These are phyloP conservation scores for Caenorhabditis sulstoni DNA, from an alignment of 2,888 invertebrate species.

Conservation along the genomic window DNA sequence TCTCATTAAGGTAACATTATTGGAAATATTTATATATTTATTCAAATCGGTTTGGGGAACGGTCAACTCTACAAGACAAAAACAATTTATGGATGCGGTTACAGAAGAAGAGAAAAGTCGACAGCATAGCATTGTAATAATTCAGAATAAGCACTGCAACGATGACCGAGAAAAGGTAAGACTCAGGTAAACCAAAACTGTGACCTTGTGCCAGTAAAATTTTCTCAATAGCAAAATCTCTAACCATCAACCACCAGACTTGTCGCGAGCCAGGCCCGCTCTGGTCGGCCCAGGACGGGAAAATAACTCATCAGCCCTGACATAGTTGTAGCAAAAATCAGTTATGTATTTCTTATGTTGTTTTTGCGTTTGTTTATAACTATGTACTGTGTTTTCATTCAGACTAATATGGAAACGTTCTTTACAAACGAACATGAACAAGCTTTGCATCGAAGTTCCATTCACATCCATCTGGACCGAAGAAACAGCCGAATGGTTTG, in stretches of 20 bases:
- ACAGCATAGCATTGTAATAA: slow-evolving; percentile 66
- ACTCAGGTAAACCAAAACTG: slow-evolving; percentile 8
- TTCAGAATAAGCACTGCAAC: slow-evolving; percentile 44
- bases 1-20: slow-evolving; percentile 63
- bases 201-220: neutral
- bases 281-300: no score
- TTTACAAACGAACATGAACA: neutral
- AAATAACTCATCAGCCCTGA: no score
- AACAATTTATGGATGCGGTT: slow-evolving; percentile 70
- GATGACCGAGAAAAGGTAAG: neutral
- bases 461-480: slow-evolving; percentile 64
- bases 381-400: no score
- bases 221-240: no score
- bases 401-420: no score
- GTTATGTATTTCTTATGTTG: no score
- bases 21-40: slow-evolving; percentile 74
- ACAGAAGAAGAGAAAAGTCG: slow-evolving; percentile 64
- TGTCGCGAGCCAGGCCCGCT: no score
- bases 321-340: no score
- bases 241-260: no score
- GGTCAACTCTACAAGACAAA: slow-evolving; percentile 68
- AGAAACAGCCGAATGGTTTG: slow-evolving; percentile 54
- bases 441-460: slow-evolving; percentile 43
- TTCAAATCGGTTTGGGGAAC: slow-evolving; percentile 73
- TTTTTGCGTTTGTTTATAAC: no score